phyloP scores from a whole-genome alignment of 1,140 invertebrate genomes.

The Charaxes varanes region DNA sequence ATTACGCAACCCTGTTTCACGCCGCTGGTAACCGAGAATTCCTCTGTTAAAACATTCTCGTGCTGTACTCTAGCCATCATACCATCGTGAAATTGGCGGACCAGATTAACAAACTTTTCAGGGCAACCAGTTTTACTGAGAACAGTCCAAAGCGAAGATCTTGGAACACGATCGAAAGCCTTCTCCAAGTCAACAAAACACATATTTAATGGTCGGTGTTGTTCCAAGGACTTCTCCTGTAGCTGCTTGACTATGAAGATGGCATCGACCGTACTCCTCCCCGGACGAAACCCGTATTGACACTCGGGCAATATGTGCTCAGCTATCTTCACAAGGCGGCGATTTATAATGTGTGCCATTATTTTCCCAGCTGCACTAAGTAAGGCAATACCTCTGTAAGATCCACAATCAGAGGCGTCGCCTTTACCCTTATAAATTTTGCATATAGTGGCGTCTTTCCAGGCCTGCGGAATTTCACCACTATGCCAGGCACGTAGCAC shows the following conservation, averaged over 20 bases:
- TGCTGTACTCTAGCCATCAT: slow-evolving; percentile 18
- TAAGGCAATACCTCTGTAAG: neutral
- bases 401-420: neutral
- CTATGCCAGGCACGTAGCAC: too few species aligned
- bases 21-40: slow-evolving; percentile 7
- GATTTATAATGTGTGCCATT: too few species aligned
- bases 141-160: slow-evolving; percentile 15
- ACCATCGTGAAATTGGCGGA: slow-evolving; percentile 18
- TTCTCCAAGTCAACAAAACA: slow-evolving; percentile 33
- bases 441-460: neutral
- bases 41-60: slow-evolving; percentile 9
- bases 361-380: neutral
- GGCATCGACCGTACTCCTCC: slow-evolving; percentile 25
- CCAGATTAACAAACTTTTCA: slow-evolving; percentile 13
- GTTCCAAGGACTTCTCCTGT: slow-evolving; percentile 27
- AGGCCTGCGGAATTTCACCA: too few species aligned
- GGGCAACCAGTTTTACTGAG: slow-evolving; percentile 17
- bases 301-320: slow-evolving; percentile 17
- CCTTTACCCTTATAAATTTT: neutral
- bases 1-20: slow-evolving; percentile 15
- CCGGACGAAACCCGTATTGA: slow-evolving; percentile 24
- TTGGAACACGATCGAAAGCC: slow-evolving; percentile 20
- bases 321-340: neutral
- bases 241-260: slow-evolving; percentile 27
- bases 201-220: slow-evolving; percentile 18